phyloP scores from a whole-genome alignment of 2,888 invertebrate species.

The Zygogramma bicolorata region DNA sequence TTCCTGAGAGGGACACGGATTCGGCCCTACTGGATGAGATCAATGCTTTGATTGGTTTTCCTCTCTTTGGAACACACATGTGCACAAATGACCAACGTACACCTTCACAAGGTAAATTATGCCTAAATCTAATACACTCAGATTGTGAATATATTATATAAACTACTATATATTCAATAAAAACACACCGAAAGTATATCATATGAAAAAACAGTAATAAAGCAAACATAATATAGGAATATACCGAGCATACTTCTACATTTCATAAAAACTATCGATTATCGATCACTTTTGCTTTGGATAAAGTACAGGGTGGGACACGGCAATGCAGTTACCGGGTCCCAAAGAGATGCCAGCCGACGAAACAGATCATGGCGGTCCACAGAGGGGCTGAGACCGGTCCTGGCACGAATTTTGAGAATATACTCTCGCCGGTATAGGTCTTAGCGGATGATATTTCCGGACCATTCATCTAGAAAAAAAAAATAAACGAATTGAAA shows the following conservation, averaged over 20 bases:
- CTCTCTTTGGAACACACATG: slow-evolving; percentile 65
- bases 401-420: slow-evolving; percentile 70
- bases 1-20: slow-evolving; percentile 63
- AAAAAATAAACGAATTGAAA: neutral
- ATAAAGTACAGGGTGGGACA: slow-evolving; percentile 54
- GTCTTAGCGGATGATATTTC: neutral
- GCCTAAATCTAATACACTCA: slow-evolving; percentile 59
- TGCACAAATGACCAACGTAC: slow-evolving; percentile 59
- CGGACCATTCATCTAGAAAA: neutral
- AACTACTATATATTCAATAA: slow-evolving; percentile 54
- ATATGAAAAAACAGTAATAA: slow-evolving; percentile 52
- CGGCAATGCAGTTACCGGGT: slow-evolving; percentile 63
- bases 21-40: slow-evolving; percentile 62
- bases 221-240: slow-evolving; percentile 54
- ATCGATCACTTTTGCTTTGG: slow-evolving; percentile 64
- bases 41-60: slow-evolving; percentile 66
- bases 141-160: slow-evolving; percentile 52
- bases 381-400: slow-evolving; percentile 61
- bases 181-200: slow-evolving; percentile 63
- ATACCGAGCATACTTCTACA: slow-evolving; percentile 35
- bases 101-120: slow-evolving; percentile 47
- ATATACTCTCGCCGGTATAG: slow-evolving; percentile 63
- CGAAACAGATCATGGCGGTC: slow-evolving; percentile 74
- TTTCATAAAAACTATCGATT: slow-evolving; percentile 47
- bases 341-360: slow-evolving; percentile 75